phyloP scores from a whole-genome alignment of 2,797 vertebrate species.

The Onychomys leucogaster region DNA sequence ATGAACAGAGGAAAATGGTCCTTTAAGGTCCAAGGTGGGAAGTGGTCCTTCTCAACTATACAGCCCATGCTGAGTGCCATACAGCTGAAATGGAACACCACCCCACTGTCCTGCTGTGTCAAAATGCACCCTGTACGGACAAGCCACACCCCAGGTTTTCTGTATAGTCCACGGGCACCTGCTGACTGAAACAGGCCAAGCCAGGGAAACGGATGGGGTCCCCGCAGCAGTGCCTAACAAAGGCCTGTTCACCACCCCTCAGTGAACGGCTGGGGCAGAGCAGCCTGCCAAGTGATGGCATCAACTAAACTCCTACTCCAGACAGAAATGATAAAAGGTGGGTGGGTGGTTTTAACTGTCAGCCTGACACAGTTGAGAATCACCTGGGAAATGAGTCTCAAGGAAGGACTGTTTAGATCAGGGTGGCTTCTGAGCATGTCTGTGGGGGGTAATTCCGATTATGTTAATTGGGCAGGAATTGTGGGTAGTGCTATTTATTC shows the following conservation, averaged over 20 bases:
- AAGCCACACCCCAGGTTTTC: neutral
- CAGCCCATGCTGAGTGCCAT: neutral
- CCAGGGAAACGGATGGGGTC: neutral
- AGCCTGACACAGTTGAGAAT: neutral
- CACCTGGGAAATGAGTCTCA: neutral
- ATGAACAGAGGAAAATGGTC: rapidly evolving
- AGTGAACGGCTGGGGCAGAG: constrained; percentile 18
- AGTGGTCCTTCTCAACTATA: neutral
- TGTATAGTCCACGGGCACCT: neutral
- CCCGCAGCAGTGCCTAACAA: neutral
- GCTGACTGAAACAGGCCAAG: neutral
- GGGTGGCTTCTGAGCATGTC: neutral
- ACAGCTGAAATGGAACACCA: neutral
- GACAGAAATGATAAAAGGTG: neutral
- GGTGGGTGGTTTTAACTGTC: too few relatives aligned
- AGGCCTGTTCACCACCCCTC: neutral
- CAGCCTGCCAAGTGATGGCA: neutral
- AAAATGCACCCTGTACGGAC: neutral
- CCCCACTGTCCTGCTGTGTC: neutral
- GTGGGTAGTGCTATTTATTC: too few relatives aligned
- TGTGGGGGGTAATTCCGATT: neutral
- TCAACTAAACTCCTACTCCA: neutral
- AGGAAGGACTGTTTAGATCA: neutral
- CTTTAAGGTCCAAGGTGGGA: neutral
- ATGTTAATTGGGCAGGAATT: neutral